These are phyloP conservation scores for Rhabdomys pumilio DNA, from an alignment of 2,797 vertebrate species.

Conservation along the genomic window DNA sequence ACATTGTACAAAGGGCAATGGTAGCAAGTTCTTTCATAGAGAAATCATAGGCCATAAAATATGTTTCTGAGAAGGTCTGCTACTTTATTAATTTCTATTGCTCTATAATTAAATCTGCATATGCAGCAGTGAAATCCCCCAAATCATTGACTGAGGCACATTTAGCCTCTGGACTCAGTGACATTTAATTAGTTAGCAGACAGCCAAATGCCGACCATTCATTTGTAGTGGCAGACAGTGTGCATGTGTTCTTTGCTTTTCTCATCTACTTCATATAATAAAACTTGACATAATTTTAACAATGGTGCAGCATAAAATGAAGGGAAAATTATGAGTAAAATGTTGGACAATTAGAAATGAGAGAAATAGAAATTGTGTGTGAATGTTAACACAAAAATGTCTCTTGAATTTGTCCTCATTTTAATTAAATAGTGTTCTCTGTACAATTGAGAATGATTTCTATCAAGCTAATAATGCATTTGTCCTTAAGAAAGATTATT, in stretches of 20 bases:
- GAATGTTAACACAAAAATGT: neutral
- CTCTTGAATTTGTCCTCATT: slow-evolving; percentile 39
- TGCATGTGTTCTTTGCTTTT: neutral
- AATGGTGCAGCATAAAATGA: neutral
- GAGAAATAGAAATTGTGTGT: neutral
- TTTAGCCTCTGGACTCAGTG: slow-evolving; percentile 82
- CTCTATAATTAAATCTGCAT: slow-evolving; percentile 86
- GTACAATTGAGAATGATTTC: neutral
- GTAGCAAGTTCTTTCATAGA: slow-evolving; percentile 59
- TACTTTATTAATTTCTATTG: slow-evolving; percentile 81
- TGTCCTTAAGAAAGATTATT: slow-evolving; percentile 14
- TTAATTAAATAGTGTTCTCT: neutral
- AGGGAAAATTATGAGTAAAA: slow-evolving; percentile 61
- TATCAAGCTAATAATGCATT: slow-evolving; percentile 9
- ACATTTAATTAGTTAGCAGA: slow-evolving; percentile 84
- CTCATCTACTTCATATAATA: slow-evolving; percentile 2
- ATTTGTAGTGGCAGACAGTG: slow-evolving; percentile 48
- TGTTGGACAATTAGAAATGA: neutral
- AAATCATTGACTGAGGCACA: slow-evolving; percentile 73
- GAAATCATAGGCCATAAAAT: slow-evolving; percentile 76
- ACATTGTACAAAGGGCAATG: slow-evolving; percentile 65
- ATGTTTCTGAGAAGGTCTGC: slow-evolving; percentile 67
- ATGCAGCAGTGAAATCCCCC: slow-evolving; percentile 80
- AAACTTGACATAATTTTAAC: slow-evolving; percentile 66
- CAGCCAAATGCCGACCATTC: slow-evolving; percentile 73